Conservation (phyloP, 1,140 invertebrate species). For the Drosophila repleta region DNA sequence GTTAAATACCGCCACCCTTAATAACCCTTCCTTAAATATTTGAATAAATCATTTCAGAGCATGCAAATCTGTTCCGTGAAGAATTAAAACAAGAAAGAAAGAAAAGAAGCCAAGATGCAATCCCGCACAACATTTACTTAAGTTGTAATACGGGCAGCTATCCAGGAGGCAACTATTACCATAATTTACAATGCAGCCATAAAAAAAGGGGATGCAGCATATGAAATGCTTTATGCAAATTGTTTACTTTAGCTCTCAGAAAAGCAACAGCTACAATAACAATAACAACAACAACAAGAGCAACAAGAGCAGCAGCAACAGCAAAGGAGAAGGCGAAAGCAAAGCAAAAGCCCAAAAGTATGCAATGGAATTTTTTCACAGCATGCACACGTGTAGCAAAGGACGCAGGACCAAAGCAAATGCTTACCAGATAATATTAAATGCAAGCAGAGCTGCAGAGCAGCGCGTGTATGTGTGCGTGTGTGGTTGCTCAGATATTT, state of each 20-base stretch:
- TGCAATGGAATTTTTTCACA: conserved; percentile 57
- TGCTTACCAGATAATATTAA: conserved; percentile 61
- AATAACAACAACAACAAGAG: not conserved
- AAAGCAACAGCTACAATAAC: not conserved
- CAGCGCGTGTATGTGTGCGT: conserved; percentile 1
- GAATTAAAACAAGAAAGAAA: not conserved
- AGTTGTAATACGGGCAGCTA: conserved; percentile 26
- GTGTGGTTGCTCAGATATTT: conserved; percentile 51
- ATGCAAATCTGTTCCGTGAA: not conserved
- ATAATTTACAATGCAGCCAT: conserved; percentile 43
- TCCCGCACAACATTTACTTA: conserved; percentile 22
- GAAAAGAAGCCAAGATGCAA: too few relatives aligned
- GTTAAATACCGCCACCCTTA: too few relatives aligned
- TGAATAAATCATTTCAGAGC: too few relatives aligned
- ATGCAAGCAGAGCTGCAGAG: conserved; percentile 33
- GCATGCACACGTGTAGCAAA: conserved; percentile 44
- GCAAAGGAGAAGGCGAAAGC: not conserved
- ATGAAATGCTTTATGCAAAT: conserved; percentile 75
- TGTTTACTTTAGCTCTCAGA: conserved; percentile 57
- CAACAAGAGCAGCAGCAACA: conserved; percentile 14
- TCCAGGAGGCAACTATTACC: conserved; percentile 40
- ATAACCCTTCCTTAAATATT: too few relatives aligned
- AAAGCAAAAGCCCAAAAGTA: conserved; percentile 36
- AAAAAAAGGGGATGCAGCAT: conserved; percentile 45
- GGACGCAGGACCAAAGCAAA: conserved; percentile 44